Percentiles rank a stretch among this genome's conserved stretches.
phyloP scores from a whole-genome alignment of 2,797 vertebrate genomes.

The Sorex maritimensis region DNA sequence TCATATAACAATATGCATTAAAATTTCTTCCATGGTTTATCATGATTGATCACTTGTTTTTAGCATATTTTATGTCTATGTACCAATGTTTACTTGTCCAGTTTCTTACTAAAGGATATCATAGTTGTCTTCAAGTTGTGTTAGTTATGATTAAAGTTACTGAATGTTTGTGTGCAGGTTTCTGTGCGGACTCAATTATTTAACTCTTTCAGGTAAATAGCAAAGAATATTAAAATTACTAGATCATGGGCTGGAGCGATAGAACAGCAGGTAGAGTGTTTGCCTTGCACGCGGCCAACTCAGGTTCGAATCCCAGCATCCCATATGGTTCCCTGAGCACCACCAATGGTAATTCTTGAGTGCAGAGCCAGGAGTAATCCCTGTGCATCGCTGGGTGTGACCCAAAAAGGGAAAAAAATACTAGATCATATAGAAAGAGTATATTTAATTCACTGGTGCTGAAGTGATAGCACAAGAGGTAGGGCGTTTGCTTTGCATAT shows the following conservation, averaged over 20 bases:
- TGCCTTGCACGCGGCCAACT: too few relatives aligned
- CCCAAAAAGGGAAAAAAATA: too few relatives aligned
- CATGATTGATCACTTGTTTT: background rate
- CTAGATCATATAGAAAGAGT: background rate
- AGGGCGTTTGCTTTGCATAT: too few relatives aligned
- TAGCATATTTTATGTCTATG: background rate
- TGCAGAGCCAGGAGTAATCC: too few relatives aligned
- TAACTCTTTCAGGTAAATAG: conserved; percentile 23
- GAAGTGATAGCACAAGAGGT: too few relatives aligned
- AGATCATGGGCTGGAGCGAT: background rate
- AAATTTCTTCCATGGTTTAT: background rate
- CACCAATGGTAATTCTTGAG: too few relatives aligned
- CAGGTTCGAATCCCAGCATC: too few relatives aligned
- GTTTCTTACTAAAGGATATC: conserved; percentile 1
- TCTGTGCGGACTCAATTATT: background rate
- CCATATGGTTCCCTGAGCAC: too few relatives aligned
- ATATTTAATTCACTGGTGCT: background rate
- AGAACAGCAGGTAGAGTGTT: too few relatives aligned
- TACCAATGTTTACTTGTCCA: background rate
- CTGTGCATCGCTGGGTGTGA: too few relatives aligned
- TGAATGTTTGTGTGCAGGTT: background rate
- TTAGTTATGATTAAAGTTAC: conserved; percentile 24
- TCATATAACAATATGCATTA: too few relatives aligned
- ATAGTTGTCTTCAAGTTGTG: background rate
- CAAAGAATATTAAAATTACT: background rate